These are phyloP conservation scores for Bombus soroeensis DNA, from an alignment of 1,140 invertebrate species.

Conservation along the genomic window DNA sequence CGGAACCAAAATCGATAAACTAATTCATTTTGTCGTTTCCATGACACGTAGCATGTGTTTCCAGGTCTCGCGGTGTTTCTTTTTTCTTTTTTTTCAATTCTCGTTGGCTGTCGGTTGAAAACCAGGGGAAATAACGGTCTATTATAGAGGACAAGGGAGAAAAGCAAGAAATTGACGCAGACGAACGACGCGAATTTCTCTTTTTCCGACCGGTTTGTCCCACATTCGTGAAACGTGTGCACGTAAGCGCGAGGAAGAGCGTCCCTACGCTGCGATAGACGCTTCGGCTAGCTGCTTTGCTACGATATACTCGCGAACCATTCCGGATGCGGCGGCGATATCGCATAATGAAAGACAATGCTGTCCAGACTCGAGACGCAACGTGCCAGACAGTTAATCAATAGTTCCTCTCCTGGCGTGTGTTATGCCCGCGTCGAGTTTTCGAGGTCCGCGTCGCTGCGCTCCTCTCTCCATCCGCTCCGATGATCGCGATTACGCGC, in stretches of 20 bases:
- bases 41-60: too few relatives aligned
- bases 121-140: background rate
- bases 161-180: background rate
- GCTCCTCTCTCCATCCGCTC: background rate
- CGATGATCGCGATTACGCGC: constrained; percentile 7
- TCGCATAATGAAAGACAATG: constrained; percentile 71
- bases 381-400: constrained; percentile 74
- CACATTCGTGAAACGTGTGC: constrained; percentile 7
- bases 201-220: constrained; percentile 34
- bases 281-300: constrained; percentile 1
- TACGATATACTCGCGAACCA: constrained; percentile 15
- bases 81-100: background rate
- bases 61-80: too few relatives aligned
- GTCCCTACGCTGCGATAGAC: background rate
- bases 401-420: constrained; percentile 66
- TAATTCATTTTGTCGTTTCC: too few relatives aligned
- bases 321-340: constrained; percentile 52
- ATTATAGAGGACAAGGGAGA: too few relatives aligned
- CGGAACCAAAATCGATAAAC: background rate
- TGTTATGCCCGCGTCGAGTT: constrained; percentile 54
- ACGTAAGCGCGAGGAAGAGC: background rate
- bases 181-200: constrained; percentile 31
- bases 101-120: background rate
- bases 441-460: constrained; percentile 37
- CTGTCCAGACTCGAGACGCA: constrained; percentile 62